Conservation (phyloP, 1,140 invertebrate species). For the Mactra quadrangularis region DNA sequence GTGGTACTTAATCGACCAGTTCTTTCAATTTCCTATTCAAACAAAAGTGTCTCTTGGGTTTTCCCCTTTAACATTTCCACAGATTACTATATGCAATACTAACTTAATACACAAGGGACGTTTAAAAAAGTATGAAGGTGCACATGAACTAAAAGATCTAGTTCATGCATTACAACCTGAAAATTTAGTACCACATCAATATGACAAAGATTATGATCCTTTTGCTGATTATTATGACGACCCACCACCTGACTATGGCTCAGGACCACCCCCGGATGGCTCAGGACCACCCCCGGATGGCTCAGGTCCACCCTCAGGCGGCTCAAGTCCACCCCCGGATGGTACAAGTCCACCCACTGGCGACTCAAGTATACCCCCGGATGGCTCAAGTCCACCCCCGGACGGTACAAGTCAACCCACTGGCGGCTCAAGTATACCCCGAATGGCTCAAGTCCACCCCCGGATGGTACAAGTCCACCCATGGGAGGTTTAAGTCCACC, state of each 20-base stretch:
- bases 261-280: not conserved
- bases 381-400: no score
- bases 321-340: no score
- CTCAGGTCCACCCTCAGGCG: no score
- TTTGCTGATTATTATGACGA: no score
- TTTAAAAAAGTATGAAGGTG: conserved; percentile 13
- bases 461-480: no score
- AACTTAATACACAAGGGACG: conserved; percentile 54
- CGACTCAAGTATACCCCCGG: no score
- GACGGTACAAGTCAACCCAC: no score
- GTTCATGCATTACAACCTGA: conserved; percentile 33
- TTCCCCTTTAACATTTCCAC: conserved; percentile 68
- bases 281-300: not conserved
- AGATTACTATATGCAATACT: conserved; percentile 74
- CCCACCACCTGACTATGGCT: not conserved
- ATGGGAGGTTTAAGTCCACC: no score
- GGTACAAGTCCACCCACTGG: no score
- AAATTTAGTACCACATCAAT: conserved; percentile 50
- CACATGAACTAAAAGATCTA: conserved; percentile 24
- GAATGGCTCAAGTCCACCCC: no score
- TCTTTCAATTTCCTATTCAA: conserved; percentile 62
- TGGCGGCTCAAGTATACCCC: no score
- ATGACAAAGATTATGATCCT: conserved; percentile 34
- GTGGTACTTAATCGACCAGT: conserved; percentile 60
- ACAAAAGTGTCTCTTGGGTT: conserved; percentile 56